These are phyloP conservation scores for Masticophis lateralis DNA, from an alignment of 2,797 vertebrate species.

Conservation along the genomic window DNA sequence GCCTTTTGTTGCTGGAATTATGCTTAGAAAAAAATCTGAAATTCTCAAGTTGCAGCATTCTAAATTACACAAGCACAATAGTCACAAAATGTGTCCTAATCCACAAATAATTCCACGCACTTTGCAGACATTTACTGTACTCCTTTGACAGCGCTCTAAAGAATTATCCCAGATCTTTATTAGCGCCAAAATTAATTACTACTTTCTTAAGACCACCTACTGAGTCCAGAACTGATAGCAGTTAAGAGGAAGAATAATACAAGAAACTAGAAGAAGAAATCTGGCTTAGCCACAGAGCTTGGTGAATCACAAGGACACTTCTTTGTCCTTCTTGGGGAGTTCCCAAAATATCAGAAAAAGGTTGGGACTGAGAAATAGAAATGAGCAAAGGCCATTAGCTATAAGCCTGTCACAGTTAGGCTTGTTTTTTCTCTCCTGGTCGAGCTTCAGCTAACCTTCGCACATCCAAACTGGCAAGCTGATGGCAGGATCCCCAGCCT, in stretches of 20 bases:
- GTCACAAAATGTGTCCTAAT: background rate
- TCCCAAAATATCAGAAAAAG: background rate
- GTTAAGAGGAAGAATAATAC: background rate
- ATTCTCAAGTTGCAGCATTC: background rate
- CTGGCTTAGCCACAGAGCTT: background rate
- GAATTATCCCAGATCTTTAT: background rate
- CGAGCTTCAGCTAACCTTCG: background rate
- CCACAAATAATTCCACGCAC: background rate
- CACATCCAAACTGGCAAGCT: background rate
- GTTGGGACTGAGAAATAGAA: background rate
- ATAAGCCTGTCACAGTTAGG: background rate
- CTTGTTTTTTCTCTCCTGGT: background rate
- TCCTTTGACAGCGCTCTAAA: background rate
- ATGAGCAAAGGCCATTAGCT: background rate
- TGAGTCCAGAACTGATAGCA: background rate
- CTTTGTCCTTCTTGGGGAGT: background rate
- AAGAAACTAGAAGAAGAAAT: background rate
- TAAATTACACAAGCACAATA: background rate
- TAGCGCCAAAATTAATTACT: background rate
- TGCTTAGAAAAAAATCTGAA: background rate
- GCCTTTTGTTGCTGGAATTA: background rate
- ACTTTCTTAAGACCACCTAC: background rate
- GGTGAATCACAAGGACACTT: background rate
- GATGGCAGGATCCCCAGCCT: background rate
- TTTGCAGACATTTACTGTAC: background rate